Evolutionary conservation across 2,113 vertebrate genomes (phyloP), one percentile per base, ranked within the genome.

Genomic region (Bagarius yarrelli): DNA sequence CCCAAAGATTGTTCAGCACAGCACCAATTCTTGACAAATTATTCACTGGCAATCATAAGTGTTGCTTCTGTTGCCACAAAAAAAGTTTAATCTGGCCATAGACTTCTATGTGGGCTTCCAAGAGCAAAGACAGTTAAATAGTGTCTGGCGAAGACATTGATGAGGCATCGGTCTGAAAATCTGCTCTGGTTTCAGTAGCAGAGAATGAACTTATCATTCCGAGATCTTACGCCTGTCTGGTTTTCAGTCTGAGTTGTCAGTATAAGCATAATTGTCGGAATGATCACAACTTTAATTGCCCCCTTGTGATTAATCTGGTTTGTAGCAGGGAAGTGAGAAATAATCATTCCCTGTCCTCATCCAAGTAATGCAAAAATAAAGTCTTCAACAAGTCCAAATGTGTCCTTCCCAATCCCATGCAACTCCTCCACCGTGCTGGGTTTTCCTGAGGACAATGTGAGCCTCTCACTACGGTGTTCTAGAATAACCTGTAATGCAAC

Each of bases 11-110:
- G 53, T 47, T 84, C 12, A 81, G 66, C 18, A 81, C n/a, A 78
- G 55, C 79, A n/a, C 66, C 81, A 84, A n/a, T 87, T 64, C 59
- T 79, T 85, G 11, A 64, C 30, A 84, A 84, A 86, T 21, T 72
- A 13, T 82, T 86, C 50, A 87, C 81, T 84, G 55, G 40, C 72
- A 70, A 83, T 81, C 67, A 23, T 82, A 52, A 84, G 82, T 69
- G 82, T 36, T 55, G 44, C 55, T 34, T 87, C 75, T 76, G 61
- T 79, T 50, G 66, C 79, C 34, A 60, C 67, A 55, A 77, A 82
- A 25, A 84, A 85, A 81, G 75, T 53, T 67, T 83, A 0, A 53
- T 52, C 16, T 79, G 82, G 78, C 74, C 86, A 85, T 74, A 19
- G 66, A 79, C 76, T 13, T 40, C 25, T 73, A 6, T 63, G 23